Evolutionary conservation across 92 coral and sea anemone genomes (phyloP).

Genomic region (Porites divaricata): DNA sequence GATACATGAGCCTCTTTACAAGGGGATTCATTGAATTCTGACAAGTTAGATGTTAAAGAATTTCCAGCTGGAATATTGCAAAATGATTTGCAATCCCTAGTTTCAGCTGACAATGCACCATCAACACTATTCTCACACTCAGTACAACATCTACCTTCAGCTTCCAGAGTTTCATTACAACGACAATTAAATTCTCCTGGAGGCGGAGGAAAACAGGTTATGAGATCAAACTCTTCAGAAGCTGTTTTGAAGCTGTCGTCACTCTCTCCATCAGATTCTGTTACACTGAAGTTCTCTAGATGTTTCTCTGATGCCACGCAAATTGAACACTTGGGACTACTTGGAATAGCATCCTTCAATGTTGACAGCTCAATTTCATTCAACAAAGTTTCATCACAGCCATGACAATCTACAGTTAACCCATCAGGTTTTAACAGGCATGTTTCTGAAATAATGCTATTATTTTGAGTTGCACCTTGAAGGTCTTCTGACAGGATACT

Average conservation of each 20-base stretch:
- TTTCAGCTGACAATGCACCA: neutral
- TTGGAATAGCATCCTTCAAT: conserved; percentile 7
- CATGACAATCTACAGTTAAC: neutral
- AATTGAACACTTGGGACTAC: neutral
- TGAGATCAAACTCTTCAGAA: neutral
- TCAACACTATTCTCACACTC: neutral
- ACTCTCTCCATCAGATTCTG: conserved; percentile 1
- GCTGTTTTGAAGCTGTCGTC: conserved; percentile 4
- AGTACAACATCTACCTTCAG: neutral
- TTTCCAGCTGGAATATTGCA: conserved; percentile 5
- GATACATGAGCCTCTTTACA: neutral
- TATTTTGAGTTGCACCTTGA: neutral
- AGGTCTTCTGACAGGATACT: neutral
- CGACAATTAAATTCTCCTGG: neutral
- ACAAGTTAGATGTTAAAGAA: neutral
- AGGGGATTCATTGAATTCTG: neutral
- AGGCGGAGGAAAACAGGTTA: neutral
- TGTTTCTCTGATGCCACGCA: neutral
- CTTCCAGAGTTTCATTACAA: neutral
- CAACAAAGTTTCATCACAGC: neutral
- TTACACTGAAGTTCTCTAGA: neutral
- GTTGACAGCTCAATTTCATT: conserved; percentile 14
- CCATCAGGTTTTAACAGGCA: neutral
- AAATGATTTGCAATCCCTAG: neutral
- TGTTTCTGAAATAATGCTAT: neutral